A percentile compares a stretch with the other conserved stretches of the same genome.
Conservation (phyloP, 2,797 vertebrate species). For the Eurystomus glaucurus region DNA sequence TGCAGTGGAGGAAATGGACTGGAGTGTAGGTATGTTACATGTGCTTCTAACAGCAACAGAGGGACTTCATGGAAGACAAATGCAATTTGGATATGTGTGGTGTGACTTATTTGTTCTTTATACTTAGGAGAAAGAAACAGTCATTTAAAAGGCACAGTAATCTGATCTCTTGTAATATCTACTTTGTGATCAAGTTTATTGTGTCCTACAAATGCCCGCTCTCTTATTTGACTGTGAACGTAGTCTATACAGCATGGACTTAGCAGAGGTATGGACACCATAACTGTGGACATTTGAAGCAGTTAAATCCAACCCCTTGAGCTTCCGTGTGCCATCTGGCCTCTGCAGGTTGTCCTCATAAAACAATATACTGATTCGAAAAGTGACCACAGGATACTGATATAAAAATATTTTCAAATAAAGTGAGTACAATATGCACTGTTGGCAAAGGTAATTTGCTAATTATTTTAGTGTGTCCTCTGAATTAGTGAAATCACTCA, state of each 20-base stretch:
- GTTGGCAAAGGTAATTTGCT: not conserved
- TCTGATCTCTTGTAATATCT: not conserved
- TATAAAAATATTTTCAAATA: not conserved
- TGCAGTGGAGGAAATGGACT: conserved; percentile 92
- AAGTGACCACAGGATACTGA: not conserved
- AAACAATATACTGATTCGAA: not conserved
- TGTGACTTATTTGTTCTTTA: not conserved
- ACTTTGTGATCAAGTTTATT: not conserved
- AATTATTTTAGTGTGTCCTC: not conserved
- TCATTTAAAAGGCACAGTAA: not conserved
- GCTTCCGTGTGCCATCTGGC: not conserved
- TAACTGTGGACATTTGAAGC: not conserved
- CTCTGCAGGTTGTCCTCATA: not conserved
- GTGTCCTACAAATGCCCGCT: not conserved
- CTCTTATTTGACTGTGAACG: not conserved
- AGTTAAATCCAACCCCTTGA: not conserved
- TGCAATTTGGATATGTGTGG: not conserved
- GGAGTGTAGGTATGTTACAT: conserved; percentile 89
- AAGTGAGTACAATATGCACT: not conserved
- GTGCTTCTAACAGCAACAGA: not conserved
- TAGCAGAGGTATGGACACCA: not conserved
- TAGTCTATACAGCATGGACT: not conserved
- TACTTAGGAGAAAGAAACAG: not conserved
- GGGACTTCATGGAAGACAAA: not conserved
- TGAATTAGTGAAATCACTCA: not conserved